Base-by-base conservation (phyloP, 2,113 vertebrate genomes). In the Myiozetetes cayanensis region DNA sequence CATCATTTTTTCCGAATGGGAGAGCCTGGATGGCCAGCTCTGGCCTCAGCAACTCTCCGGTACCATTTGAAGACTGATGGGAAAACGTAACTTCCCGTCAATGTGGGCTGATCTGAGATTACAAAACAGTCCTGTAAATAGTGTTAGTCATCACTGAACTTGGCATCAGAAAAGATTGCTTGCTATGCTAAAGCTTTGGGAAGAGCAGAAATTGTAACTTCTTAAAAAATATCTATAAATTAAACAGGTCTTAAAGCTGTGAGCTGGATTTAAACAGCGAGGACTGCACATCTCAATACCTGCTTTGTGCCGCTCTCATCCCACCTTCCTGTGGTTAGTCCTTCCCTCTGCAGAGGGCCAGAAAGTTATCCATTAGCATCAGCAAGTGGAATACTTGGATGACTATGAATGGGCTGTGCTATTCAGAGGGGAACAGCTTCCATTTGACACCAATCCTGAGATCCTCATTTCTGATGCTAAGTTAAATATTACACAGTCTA, bases 101-200 rank as follows among this genome's bases (percentile, higher is more conserved):
- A 87, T 47, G 93, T 91, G 94, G 95, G 95, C 74, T 85, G 94
- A 87, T 91, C 77, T 49, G 94, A 94, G 95, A 96, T 97, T 97
- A 97, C 96, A 97, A 95, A 96, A 97, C 86, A 92, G 90, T 76
- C 83, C 96, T 96, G 96, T 96, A 95, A 97, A 96, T 68, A 96
- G 79, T 6, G 74, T 96, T 97, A 96, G 96, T 96, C 96, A 96
- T 85, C 92, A 43, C 66, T 62, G 72, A 90, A 95, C 88, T 95
- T 95, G 93, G 96, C 96, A 74, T 71, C 76, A 35, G 83, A 37
- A 72, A 63, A 76, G 80, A 24, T 80, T 86, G 80, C 68, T 93
- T 89, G 90, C 88, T 90, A 86, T 76, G 94, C 80, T 85, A 62
- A 90, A 70, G 85, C 73, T 28, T 67, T 1, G 0, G 23, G 22